Percentiles rank a stretch among this genome's conserved stretches.
phyloP scores from a whole-genome alignment of 1,140 invertebrate species.

The Halyomorpha halys region DNA sequence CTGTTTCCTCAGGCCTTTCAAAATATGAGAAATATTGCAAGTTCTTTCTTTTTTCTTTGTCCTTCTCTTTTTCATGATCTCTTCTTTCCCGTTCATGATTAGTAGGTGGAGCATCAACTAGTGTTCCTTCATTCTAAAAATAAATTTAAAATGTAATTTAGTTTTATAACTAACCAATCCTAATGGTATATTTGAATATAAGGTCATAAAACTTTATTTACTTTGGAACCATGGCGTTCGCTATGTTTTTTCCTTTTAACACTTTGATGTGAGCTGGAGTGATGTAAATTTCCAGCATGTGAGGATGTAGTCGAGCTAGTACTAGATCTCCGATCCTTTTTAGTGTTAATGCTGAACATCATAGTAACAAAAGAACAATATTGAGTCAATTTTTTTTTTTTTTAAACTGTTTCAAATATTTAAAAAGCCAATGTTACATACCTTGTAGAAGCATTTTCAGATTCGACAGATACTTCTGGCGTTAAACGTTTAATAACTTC shows the following conservation, averaged over 20 bases:
- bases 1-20: constrained; percentile 31
- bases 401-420: background rate
- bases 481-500: constrained; percentile 25
- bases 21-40: constrained; percentile 36
- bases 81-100: constrained; percentile 48
- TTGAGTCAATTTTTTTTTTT: background rate
- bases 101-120: constrained; percentile 45
- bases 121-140: constrained; percentile 28
- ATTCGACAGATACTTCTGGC: constrained; percentile 19
- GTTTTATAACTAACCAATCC: background rate
- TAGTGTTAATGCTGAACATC: background rate
- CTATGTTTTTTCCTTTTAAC: constrained; percentile 28
- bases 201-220: constrained; percentile 21
- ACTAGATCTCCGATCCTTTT: constrained; percentile 28
- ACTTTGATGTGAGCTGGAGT: constrained; percentile 17
- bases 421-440: background rate
- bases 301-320: constrained; percentile 28
- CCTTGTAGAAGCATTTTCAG: background rate
- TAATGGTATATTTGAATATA: background rate
- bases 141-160: constrained; percentile 2
- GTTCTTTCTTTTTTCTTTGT: constrained; percentile 24
- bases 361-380: background rate
- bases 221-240: constrained; percentile 24
- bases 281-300: constrained; percentile 12
- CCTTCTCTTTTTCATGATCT: constrained; percentile 5